These are phyloP conservation scores for Pectinophora gossypiella DNA, from an alignment of 1,140 invertebrate genomes.

Conservation along the genomic window DNA sequence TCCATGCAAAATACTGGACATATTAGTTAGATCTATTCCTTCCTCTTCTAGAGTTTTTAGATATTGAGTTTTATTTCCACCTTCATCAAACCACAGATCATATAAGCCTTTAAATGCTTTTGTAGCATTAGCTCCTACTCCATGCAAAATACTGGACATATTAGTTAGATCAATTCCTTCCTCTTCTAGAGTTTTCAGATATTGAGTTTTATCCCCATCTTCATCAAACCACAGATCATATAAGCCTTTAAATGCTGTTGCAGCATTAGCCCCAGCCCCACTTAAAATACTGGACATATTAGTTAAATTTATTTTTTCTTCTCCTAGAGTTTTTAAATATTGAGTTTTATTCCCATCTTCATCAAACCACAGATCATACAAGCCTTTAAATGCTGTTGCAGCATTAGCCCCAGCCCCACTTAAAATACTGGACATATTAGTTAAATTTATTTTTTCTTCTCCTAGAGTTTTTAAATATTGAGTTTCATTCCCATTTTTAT, in stretches of 20 bases:
- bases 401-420: slow-evolving; percentile 17
- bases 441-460: slow-evolving; percentile 19
- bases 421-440: slow-evolving; percentile 29
- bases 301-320: slow-evolving; percentile 18
- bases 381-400: slow-evolving; percentile 5
- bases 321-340: slow-evolving; percentile 27
- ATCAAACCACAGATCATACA: slow-evolving; percentile 28
- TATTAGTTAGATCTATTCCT: not conserved
- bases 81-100: slow-evolving; percentile 24
- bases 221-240: slow-evolving; percentile 14
- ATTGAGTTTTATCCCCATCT: slow-evolving; percentile 21
- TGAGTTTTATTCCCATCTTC: slow-evolving; percentile 23
- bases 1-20: slow-evolving; percentile 1
- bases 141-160: not conserved
- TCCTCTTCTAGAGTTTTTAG: not conserved
- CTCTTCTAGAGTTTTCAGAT: slow-evolving; percentile 5
- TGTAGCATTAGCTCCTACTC: slow-evolving; percentile 1
- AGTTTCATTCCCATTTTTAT: slow-evolving; percentile 26
- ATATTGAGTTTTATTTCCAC: slow-evolving; percentile 1
- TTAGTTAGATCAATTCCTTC: not conserved
- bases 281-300: slow-evolving; percentile 31
- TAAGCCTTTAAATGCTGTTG: not conserved
- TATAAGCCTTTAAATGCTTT: slow-evolving; percentile 1
- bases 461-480: slow-evolving; percentile 24
- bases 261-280: slow-evolving; percentile 11